phyloP scores from a whole-genome alignment of 2,113 vertebrate species.

The Solenodon paradoxus region DNA sequence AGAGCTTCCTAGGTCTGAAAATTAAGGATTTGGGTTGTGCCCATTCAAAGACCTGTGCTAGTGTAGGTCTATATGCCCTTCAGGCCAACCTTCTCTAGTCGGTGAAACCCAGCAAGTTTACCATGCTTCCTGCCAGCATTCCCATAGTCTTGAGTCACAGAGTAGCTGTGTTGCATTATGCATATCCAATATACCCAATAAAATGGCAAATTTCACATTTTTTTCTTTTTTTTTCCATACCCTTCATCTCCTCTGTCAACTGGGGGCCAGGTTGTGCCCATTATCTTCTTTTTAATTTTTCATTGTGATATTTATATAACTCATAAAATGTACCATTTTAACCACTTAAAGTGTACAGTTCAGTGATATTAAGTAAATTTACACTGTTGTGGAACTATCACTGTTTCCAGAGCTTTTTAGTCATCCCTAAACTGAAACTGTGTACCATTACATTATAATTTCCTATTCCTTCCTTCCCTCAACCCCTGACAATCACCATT shows the following conservation, averaged over 20 bases:
- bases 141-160: neutral
- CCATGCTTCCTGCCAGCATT: neutral
- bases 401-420: neutral
- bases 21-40: neutral
- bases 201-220: neutral
- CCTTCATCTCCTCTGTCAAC: neutral
- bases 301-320: neutral
- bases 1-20: neutral
- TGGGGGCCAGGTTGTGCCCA: neutral
- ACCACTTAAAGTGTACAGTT: neutral
- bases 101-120: accelerated
- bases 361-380: neutral
- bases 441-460: neutral
- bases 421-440: neutral
- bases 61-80: accelerated
- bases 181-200: neutral
- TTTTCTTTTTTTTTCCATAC: neutral
- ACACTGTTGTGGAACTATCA: neutral
- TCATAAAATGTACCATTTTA: neutral
- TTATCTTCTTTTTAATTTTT: neutral
- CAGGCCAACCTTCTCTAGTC: neutral
- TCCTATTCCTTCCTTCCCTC: neutral
- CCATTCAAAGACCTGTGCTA: neutral
- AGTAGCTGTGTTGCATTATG: neutral
- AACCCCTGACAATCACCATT: neutral